These are phyloP conservation scores for Kradibia gibbosae DNA, from an alignment of 1,140 invertebrate species.

Conservation along the genomic window DNA sequence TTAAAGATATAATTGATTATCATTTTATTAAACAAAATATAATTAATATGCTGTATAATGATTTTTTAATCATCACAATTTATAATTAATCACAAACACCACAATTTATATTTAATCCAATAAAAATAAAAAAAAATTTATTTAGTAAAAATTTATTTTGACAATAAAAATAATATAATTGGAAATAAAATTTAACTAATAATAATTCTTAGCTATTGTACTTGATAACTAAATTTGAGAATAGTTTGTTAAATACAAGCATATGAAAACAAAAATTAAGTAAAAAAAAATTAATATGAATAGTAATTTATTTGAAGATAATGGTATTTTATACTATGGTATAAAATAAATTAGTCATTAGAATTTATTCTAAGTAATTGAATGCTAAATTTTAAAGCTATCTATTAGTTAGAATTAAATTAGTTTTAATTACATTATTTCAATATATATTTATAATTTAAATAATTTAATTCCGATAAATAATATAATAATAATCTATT, in stretches of 20 bases:
- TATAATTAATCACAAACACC: too few relatives aligned
- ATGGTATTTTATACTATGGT: not conserved
- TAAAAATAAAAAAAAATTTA: not conserved
- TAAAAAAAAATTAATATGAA: not conserved
- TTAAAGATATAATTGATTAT: not conserved
- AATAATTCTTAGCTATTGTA: too few relatives aligned
- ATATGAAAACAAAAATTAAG: not conserved
- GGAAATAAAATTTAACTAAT: too few relatives aligned
- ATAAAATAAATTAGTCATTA: not conserved
- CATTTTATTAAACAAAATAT: too few relatives aligned
- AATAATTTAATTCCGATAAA: too few relatives aligned
- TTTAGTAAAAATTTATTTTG: not conserved
- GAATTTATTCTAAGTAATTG: not conserved
- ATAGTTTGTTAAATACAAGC: not conserved
- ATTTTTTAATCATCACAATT: too few relatives aligned
- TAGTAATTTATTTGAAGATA: not conserved
- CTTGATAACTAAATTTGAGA: not conserved
- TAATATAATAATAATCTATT: too few relatives aligned
- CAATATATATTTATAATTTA: not conserved
- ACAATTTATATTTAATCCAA: too few relatives aligned
- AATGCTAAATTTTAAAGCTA: not conserved
- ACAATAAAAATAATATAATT: too few relatives aligned
- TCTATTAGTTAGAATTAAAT: not conserved
- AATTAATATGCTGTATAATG: too few relatives aligned
- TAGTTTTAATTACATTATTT: not conserved